A percentile compares a stretch with the other conserved stretches of the same genome.
Evolutionary conservation across 2,113 vertebrate genomes (phyloP).

Genomic region (Cyprinodon brontotheroides): DNA sequence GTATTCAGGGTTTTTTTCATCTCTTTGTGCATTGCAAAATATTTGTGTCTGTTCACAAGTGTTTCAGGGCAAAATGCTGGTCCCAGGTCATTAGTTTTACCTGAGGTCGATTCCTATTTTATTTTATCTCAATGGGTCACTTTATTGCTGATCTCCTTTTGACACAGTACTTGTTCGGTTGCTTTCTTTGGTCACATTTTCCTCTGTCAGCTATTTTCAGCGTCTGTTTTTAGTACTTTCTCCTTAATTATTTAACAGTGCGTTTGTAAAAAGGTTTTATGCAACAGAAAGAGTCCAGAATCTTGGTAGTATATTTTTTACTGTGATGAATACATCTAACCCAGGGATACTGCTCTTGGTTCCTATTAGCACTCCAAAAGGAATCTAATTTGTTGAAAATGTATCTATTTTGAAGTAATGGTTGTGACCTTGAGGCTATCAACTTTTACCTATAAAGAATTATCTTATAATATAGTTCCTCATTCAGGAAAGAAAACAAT

Average conservation of each 20-base stretch:
- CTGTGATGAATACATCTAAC: background rate
- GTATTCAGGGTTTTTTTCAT: background rate
- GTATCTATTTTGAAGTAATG: background rate
- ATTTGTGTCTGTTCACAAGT: background rate
- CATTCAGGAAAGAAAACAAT: background rate
- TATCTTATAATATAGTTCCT: background rate
- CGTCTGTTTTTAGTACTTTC: background rate
- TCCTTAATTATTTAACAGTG: background rate
- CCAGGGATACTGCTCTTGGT: background rate
- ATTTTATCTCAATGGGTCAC: constrained; percentile 8
- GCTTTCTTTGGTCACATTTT: constrained; percentile 2
- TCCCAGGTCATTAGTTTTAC: constrained; percentile 2
- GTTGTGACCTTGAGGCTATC: background rate
- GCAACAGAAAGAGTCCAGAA: background rate
- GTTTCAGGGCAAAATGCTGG: constrained; percentile 11
- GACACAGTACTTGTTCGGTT: background rate
- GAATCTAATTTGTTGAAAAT: background rate
- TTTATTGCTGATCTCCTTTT: constrained; percentile 19
- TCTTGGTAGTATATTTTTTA: background rate
- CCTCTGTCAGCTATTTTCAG: background rate
- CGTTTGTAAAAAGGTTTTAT: background rate
- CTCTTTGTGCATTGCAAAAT: background rate
- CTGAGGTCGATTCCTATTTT: background rate
- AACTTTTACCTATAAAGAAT: background rate
- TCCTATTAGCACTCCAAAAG: background rate